Conservation (phyloP, 2,797 vertebrate species). For the Micropoecilia bifurca region DNA sequence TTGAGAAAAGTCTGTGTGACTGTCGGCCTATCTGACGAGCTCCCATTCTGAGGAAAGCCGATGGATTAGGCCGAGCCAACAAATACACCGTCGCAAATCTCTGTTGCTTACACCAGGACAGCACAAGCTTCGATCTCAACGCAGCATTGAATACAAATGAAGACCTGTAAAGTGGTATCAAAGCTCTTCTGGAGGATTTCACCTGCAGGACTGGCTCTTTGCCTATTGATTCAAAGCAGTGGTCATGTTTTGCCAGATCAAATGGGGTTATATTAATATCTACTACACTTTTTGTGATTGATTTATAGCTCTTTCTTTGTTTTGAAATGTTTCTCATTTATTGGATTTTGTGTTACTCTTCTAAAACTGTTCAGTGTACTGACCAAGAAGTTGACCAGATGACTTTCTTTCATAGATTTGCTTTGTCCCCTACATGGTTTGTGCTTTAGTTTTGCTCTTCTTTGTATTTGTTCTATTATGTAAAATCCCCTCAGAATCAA, state of each 20-base stretch:
- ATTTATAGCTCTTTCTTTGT: background rate
- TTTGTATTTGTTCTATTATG: background rate
- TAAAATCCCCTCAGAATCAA: background rate
- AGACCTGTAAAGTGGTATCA: conserved; percentile 25
- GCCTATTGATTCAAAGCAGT: background rate
- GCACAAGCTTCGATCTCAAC: conserved; percentile 30
- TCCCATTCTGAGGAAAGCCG: conserved; percentile 56
- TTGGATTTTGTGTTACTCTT: background rate
- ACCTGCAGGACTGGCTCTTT: background rate
- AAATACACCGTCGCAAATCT: conserved; percentile 65
- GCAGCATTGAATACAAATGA: conserved; percentile 56
- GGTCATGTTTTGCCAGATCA: background rate
- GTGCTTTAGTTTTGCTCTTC: background rate
- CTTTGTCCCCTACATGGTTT: background rate
- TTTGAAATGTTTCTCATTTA: no score
- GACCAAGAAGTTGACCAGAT: background rate
- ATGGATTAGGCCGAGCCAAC: conserved; percentile 57
- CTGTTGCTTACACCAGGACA: conserved; percentile 48
- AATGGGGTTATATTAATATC: background rate
- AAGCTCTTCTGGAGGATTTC: conserved; percentile 1
- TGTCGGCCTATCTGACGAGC: conserved; percentile 61
- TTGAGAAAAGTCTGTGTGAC: conserved; percentile 55
- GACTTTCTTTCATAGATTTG: background rate
- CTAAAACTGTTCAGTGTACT: background rate
- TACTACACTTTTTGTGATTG: background rate